phyloP scores from a whole-genome alignment of 37 sponge, comb jelly and placozoan species.

The Hormiphora californensis region DNA sequence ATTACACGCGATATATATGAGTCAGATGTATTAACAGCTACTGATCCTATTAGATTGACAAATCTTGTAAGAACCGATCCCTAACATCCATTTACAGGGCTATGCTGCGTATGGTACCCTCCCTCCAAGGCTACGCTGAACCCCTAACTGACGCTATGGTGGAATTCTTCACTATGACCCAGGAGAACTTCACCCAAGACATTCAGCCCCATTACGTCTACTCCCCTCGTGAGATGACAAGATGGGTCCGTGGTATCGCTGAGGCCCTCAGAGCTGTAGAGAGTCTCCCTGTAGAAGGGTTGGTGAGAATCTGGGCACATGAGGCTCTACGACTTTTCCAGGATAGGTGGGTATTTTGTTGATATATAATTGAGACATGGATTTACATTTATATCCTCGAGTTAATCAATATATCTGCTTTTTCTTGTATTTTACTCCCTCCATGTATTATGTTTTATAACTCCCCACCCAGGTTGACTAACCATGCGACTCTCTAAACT shows the following conservation, averaged over 20 bases:
- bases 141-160: slow-evolving; percentile 98
- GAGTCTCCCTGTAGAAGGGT: slow-evolving; percentile 78
- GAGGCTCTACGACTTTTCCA: slow-evolving; percentile 93
- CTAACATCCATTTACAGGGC: too few relatives aligned
- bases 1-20: too few relatives aligned
- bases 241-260: slow-evolving; percentile 93
- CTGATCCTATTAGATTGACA: too few relatives aligned
- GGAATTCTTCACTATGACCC: slow-evolving; percentile 88
- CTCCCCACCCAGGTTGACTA: neutral
- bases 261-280: slow-evolving; percentile 88
- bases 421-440: neutral
- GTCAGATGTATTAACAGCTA: too few relatives aligned
- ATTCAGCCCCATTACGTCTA: slow-evolving; percentile 99
- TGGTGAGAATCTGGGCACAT: slow-evolving; percentile 95
- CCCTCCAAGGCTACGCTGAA: slow-evolving; percentile 72
- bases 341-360: slow-evolving; percentile 76
- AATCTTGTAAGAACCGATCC: too few relatives aligned
- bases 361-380: neutral
- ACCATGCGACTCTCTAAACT: neutral
- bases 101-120: slow-evolving; percentile 85
- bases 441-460: neutral
- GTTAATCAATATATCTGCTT: neutral
- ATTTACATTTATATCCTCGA: neutral
- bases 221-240: slow-evolving; percentile 96
- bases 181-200: slow-evolving; percentile 92